Base-by-base conservation (phyloP, 2,888 invertebrate genomes). In the Dasypolia templi region DNA sequence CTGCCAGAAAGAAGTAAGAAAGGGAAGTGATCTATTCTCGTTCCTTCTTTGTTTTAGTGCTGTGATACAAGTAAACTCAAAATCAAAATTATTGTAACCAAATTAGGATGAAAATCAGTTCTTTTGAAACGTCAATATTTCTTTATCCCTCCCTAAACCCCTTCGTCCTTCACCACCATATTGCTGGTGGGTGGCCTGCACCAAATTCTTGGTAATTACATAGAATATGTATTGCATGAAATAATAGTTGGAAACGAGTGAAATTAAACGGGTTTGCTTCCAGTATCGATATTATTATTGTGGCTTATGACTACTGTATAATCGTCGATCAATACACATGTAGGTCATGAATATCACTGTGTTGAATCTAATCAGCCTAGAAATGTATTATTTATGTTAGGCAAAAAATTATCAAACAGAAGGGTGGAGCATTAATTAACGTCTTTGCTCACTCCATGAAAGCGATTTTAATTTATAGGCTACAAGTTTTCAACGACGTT, bases 251-350 rank as follows among this genome's bases (percentile, higher is more conserved):
- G 22, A 51, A 72, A 72, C 17, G 19, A 59, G 3, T 26, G 19
- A 12, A 17, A 44, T 26, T 11, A 72, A 42, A 72, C 53, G 51
- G 59, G 3, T 53, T 51, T 44, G 42, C 42, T 53, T 72, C 26
- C 22, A 35, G 1, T 44, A 59, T 17, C 4, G 19, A 59, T 35
- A 26, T 49, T 59, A 51, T 35, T 61, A 32, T 44, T 59, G 44
- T 26, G 35, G 11, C 22, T 17, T 61, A 32, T 53, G 35, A 29
- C 35, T 53, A 12, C 22, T 44, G 35, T 35, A 26, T 44, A 53
- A 51, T 44, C 17, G 17, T 22, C 12, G 44, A 72, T 59, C 44
- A 44, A 61, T 73, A 53, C 3, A 61, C 12, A 29, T 39, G n/a
- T 32, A 44, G 14, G 42, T 35, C 17, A 71, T 44, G 26, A 4